phyloP scores from a whole-genome alignment of 2,888 invertebrate species.

The Palloptera scutellata region DNA sequence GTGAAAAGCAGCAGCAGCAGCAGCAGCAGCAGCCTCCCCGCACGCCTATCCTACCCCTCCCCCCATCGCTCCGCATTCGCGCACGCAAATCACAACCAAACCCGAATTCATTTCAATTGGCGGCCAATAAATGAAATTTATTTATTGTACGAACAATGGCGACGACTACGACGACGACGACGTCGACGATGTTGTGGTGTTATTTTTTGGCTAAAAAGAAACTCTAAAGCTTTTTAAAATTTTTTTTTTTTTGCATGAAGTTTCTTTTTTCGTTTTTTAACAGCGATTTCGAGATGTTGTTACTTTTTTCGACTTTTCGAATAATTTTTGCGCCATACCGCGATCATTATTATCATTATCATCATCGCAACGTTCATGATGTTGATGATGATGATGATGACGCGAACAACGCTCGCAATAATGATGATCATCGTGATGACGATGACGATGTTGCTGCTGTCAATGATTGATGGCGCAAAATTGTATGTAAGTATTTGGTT shows the following conservation, averaged over 20 bases:
- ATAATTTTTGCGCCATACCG: not conserved
- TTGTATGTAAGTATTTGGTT: too few relatives aligned
- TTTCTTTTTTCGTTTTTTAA: not conserved
- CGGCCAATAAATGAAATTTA: constrained; percentile 17
- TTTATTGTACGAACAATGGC: not conserved
- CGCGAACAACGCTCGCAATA: too few relatives aligned
- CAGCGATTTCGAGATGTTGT: constrained; percentile 9
- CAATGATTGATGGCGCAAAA: constrained; percentile 34
- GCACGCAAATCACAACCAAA: not conserved
- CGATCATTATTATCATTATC: not conserved
- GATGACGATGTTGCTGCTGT: constrained; percentile 12
- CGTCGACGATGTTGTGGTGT: too few relatives aligned
- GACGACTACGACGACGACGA: too few relatives aligned
- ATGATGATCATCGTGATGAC: too few relatives aligned
- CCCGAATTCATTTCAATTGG: constrained; percentile 17
- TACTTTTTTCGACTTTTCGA: not conserved
- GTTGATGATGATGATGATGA: too few relatives aligned
- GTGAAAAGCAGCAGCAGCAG: constrained; percentile 26
- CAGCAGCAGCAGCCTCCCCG: constrained; percentile 8
- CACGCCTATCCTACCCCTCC: not conserved
- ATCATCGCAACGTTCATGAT: too few relatives aligned
- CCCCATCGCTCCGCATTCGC: constrained; percentile 1
- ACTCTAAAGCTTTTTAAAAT: constrained; percentile 33
- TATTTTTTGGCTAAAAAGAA: constrained; percentile 17
- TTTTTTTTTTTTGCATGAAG: not conserved